Conservation (phyloP, 2,113 vertebrate species). For the Triplophysa tibetana region DNA sequence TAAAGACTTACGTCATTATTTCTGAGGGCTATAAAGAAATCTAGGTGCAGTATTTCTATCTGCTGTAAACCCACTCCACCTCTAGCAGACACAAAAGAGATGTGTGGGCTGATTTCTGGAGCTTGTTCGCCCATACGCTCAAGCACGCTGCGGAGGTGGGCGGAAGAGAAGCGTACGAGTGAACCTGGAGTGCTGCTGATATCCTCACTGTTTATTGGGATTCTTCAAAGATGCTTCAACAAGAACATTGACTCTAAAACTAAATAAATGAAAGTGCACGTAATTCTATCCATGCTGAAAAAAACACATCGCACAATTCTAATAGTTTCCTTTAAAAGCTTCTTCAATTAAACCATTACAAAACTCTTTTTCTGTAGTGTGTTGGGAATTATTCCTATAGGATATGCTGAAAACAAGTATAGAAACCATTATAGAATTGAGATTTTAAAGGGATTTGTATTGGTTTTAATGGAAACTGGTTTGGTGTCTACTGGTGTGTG, state of each 20-base stretch:
- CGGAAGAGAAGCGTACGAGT: constrained; percentile 1
- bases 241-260: neutral
- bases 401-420: too few species aligned
- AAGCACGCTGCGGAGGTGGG: constrained; percentile 12
- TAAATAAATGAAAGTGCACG: neutral
- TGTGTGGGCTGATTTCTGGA: constrained; percentile 19
- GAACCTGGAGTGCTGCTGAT: neutral
- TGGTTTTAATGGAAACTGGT: too few species aligned
- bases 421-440: too few species aligned
- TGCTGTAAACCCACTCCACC: constrained; percentile 8
- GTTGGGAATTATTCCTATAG: too few species aligned
- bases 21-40: neutral
- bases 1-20: constrained; percentile 29
- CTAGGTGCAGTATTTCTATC: neutral
- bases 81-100: constrained; percentile 27
- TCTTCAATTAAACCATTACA: too few species aligned
- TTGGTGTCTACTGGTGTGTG: too few species aligned
- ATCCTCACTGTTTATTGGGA: neutral
- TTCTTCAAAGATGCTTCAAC: neutral
- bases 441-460: too few species aligned
- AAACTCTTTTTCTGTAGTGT: too few species aligned
- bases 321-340: too few species aligned
- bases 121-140: constrained; percentile 1
- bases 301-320: neutral
- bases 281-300: neutral